A percentile compares a stretch with the other conserved stretches of the same genome.
Evolutionary conservation across 2,113 vertebrate genomes (phyloP).

Genomic region (Micronisus gabar): DNA sequence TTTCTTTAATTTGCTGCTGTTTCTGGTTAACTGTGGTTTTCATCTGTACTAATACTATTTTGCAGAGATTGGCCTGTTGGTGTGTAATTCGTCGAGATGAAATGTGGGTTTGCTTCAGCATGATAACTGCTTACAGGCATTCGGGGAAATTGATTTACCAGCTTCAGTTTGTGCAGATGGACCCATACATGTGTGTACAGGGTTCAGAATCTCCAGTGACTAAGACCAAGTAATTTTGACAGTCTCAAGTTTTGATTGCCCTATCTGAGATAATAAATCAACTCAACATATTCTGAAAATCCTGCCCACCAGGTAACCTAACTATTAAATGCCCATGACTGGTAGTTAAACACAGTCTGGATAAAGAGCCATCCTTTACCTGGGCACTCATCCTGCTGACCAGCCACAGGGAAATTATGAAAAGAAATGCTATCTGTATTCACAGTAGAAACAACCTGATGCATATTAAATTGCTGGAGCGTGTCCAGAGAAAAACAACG

Average conservation of each 20-base stretch:
- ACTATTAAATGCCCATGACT: background rate
- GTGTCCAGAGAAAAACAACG: too few species aligned
- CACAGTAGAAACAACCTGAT: background rate
- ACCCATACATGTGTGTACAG: fast-evolving
- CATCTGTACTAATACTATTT: background rate
- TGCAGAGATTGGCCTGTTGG: background rate
- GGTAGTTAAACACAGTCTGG: background rate
- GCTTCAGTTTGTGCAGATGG: background rate
- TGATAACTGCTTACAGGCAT: background rate
- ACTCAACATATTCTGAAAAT: background rate
- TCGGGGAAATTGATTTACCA: background rate
- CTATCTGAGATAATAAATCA: background rate
- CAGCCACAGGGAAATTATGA: background rate
- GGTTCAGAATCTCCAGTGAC: background rate
- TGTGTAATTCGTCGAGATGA: background rate
- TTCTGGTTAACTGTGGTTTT: background rate
- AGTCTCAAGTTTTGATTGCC: background rate
- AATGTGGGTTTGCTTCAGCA: background rate
- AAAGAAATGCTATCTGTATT: background rate
- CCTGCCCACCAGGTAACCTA: background rate
- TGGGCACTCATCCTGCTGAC: background rate
- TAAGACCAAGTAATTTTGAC: background rate
- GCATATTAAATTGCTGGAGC: background rate
- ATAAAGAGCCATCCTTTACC: background rate
- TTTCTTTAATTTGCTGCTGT: background rate